Evolutionary conservation across 37 sponge, comb jelly and placozoan species (phyloP).

Genomic region (Beroe ovata): DNA sequence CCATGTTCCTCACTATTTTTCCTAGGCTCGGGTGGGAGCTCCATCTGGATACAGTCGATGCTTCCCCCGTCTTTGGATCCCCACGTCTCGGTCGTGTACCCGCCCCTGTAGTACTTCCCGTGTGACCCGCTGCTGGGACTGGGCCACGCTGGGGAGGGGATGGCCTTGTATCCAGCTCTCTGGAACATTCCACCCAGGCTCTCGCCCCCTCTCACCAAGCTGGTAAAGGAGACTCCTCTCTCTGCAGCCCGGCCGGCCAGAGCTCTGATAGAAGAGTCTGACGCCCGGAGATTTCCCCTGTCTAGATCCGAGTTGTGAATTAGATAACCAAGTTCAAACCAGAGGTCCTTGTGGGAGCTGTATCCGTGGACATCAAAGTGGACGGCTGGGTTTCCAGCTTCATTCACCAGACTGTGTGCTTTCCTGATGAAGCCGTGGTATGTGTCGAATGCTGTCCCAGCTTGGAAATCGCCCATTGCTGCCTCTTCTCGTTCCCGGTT

Average conservation of each 20-base stretch:
- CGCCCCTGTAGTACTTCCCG: conserved; percentile 22
- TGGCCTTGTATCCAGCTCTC: not conserved
- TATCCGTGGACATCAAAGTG: conserved; percentile 4
- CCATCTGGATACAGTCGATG: conserved; percentile 57
- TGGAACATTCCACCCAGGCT: conserved; percentile 21
- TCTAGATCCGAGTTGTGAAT: not conserved
- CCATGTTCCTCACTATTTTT: not conserved
- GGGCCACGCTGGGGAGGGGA: conserved; percentile 1
- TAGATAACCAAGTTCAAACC: conserved; percentile 6
- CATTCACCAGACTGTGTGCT: conserved; percentile 3
- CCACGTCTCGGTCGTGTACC: not conserved
- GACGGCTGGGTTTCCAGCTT: not conserved
- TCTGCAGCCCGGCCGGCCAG: not conserved
- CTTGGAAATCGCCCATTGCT: not conserved
- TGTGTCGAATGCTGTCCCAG: conserved; percentile 5
- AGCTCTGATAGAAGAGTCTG: conserved; percentile 1
- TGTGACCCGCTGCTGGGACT: not conserved
- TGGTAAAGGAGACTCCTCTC: not conserved
- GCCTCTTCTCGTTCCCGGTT: conserved; percentile 14
- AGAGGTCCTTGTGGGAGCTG: not conserved
- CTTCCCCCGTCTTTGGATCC: conserved; percentile 4
- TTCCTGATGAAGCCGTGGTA: conserved; percentile 28
- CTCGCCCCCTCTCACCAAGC: not conserved
- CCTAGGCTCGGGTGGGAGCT: conserved; percentile 21
- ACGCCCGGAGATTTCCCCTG: not conserved